Conservation (phyloP, 2,113 vertebrate genomes). For the Balaenoptera acutorostrata region DNA sequence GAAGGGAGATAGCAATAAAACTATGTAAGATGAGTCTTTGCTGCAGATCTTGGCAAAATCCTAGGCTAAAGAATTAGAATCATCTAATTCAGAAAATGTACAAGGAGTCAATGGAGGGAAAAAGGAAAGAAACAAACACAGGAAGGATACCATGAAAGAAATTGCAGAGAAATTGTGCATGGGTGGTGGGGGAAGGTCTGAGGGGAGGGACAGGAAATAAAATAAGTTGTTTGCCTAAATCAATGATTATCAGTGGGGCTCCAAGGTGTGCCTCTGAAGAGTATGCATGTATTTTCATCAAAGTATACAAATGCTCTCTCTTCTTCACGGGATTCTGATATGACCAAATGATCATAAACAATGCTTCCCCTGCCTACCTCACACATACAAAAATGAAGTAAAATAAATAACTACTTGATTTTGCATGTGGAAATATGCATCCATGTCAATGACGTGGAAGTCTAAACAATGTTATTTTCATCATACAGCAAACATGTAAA, state of each 20-base stretch:
- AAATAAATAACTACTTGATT: not conserved
- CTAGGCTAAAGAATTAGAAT: not conserved
- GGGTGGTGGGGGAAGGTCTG: not conserved
- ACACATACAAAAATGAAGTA: not conserved
- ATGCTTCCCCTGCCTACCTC: not conserved
- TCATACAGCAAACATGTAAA: not conserved
- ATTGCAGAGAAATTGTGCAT: not conserved
- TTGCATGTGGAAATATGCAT: not conserved
- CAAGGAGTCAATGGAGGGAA: not conserved
- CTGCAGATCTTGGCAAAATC: not conserved
- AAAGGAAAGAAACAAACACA: not conserved
- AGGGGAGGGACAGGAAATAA: not conserved
- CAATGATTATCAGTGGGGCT: not conserved
- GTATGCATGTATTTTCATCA: not conserved
- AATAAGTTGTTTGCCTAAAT: not conserved
- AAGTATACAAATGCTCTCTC: not conserved
- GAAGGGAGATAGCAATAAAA: not conserved
- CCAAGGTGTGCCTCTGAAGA: not conserved
- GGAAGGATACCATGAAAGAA: not conserved
- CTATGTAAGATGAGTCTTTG: not conserved
- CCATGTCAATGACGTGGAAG: not conserved
- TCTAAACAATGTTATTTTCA: not conserved
- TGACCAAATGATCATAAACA: not conserved
- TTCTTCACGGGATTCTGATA: not conserved
- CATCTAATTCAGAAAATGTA: not conserved